Evolutionary conservation across 1,140 invertebrate species (phyloP), one percentile per base, ranked within the genome.

Genomic region (Hydropsyche tenuis): DNA sequence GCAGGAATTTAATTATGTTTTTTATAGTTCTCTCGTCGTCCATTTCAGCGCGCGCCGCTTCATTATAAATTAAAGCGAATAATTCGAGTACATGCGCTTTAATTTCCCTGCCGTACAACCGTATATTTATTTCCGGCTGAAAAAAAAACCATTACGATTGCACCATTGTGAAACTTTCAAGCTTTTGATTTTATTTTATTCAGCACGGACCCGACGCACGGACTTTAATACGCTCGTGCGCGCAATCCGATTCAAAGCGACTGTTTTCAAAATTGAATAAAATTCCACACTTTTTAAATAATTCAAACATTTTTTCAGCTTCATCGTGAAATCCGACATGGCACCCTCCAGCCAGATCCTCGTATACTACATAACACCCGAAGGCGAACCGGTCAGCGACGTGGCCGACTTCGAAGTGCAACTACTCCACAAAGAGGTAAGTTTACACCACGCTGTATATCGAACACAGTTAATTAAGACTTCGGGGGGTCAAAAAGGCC

Each of bases 321-420:
- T 90, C 80, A 84, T 82, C 0, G 87, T 91, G 69, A 87, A 87
- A 68, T 86, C 90, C n/a, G 88, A 88, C 63, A 92, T 92, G 91
- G 90, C 90, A 0, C 90, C 91, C 0, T 84, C 90, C 0, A 91
- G 90, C 53, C 89, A 91, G 77, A 83, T 95, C 0, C 81, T 94
- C 1, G 87, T 94, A 2, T 94, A 93, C 79, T 93, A 94, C 82
- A 88, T 94, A 11, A 89, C 91, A 6, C 84, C 88, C 11, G 89
- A 90, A 43, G 90, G 90, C 0, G 93, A 94, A 79, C 88, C 90
- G 0, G 90, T 94, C 74, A 89, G 88, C 78, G 89, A 90, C 78
- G 87, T 89, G 11, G 86, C 87, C 53, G 89, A 84, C 77, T 90
- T 90, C 78, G 86, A 89, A 75, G 88, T 90, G 1, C 83, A 86